Evolutionary conservation across 2,888 invertebrate genomes (phyloP), one percentile per base, ranked within the genome.

Genomic region (Polylopha cassiicola): DNA sequence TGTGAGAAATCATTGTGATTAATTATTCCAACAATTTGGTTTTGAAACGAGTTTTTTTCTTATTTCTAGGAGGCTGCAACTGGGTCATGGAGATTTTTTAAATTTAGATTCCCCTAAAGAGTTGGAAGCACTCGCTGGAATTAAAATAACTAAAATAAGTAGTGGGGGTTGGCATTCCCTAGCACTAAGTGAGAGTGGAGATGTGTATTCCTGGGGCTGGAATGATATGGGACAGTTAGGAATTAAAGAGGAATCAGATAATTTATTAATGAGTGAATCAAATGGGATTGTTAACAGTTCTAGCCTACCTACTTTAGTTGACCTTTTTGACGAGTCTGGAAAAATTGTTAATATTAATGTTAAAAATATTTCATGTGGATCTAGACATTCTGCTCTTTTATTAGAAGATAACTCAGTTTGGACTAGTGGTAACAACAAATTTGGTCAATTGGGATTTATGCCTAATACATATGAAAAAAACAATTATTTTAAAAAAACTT

Each of bases 131-230:
- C 76, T 97, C 24, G 89, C 91, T 24, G 96, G 95, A 7, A 82
- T 97, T 10, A 88, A 87, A 61, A 89, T 96, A 38, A 72, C 74
- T 0, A 81, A 88, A 58, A 90, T 97, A 34, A 87, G 91, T 28
- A 91, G 93, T 21, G 95, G 94, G 4, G 95, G 95, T 5, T 97
- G 96, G 96, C 96, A 97, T 70, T 92, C 91, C 36, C 88, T 91
- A 32, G 95, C 92, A 5, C 67, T 95, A 4, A 94, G 94, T 51
- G 87, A 89, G 57, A 88, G 87, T 69, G 95, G 95, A 7, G 96
- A 96, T 67, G 61, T 96, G 0, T 97, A 96, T 65, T 87, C 89
- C 2, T 97, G 97, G 97, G 97, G 97, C 4, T 95, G 94, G 92
- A 97, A 97, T 75, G 90, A 92, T 46, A 89, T 89, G 58, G 96